Evolutionary conservation across 2,797 vertebrate species (phyloP).

Genomic region (Xiphorhynchus erythropygius): DNA sequence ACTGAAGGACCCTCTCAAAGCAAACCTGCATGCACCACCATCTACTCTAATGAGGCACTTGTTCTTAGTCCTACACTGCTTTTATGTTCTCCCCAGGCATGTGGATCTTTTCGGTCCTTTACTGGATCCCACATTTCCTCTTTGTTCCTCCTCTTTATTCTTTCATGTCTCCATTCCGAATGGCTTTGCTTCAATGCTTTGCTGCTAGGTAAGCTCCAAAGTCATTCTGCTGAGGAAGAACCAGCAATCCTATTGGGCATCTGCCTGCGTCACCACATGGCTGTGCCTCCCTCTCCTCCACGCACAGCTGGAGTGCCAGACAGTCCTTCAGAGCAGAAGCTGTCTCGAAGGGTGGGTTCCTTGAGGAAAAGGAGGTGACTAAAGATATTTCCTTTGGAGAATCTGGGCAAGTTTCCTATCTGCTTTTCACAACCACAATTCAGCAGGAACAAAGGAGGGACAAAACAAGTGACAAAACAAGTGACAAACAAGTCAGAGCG

Average conservation of each 20-base stretch:
- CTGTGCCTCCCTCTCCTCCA: neutral
- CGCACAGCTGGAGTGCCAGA: neutral
- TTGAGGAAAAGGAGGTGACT: neutral
- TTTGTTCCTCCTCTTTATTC: neutral
- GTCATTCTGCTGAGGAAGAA: neutral
- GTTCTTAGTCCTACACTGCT: neutral
- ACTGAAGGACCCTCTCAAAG: neutral
- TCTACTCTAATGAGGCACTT: neutral
- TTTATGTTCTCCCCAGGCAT: neutral
- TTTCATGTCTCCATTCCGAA: neutral
- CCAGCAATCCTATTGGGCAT: neutral
- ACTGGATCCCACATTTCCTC: neutral
- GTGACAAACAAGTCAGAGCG: neutral
- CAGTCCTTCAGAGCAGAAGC: neutral
- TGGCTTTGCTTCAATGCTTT: neutral
- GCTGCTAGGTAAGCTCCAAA: neutral
- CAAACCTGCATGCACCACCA: neutral
- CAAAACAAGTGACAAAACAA: neutral
- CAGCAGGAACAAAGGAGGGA: conserved; percentile 10
- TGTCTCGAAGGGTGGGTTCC: neutral
- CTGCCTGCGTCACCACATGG: neutral
- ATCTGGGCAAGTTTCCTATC: neutral
- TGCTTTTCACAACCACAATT: conserved; percentile 1
- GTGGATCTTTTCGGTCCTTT: neutral
- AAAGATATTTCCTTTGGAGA: neutral